These are phyloP conservation scores for Serrognathus titanus DNA, from an alignment of 2,888 invertebrate genomes.

Conservation along the genomic window DNA sequence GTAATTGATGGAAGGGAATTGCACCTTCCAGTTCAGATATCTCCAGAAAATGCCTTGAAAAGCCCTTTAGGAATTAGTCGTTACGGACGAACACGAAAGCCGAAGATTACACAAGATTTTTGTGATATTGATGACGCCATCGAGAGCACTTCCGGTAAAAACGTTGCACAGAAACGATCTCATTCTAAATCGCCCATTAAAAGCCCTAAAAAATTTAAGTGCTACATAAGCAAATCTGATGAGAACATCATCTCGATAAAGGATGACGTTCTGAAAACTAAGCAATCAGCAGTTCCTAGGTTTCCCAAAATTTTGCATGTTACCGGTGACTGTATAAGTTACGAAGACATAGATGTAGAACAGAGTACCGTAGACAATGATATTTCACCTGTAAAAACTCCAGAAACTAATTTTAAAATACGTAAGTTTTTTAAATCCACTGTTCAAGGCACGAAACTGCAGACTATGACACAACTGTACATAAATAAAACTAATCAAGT, in stretches of 20 bases:
- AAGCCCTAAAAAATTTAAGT: slow-evolving; percentile 11
- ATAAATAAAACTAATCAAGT: slow-evolving; percentile 5
- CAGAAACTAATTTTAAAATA: slow-evolving; percentile 12
- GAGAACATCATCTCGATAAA: too few species aligned
- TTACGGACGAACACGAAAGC: slow-evolving; percentile 58
- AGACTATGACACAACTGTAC: slow-evolving; percentile 2
- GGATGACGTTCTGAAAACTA: too few species aligned
- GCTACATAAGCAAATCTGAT: slow-evolving; percentile 16
- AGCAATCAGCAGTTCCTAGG: slow-evolving; percentile 13
- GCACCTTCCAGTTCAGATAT: slow-evolving; percentile 4
- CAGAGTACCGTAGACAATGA: neutral
- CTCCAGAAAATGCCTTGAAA: neutral
- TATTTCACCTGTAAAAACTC: slow-evolving; percentile 1
- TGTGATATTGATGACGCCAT: slow-evolving; percentile 47
- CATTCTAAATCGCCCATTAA: slow-evolving; percentile 1
- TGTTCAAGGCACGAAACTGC: neutral
- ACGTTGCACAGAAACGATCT: neutral
- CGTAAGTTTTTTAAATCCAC: slow-evolving; percentile 23
- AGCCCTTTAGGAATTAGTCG: slow-evolving; percentile 47
- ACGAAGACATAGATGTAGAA: neutral
- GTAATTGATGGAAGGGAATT: too few species aligned
- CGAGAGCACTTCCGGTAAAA: slow-evolving; percentile 12
- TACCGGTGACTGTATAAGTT: neutral
- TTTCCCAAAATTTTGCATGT: neutral
- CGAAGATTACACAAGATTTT: slow-evolving; percentile 51